Base-by-base conservation (phyloP, 2,888 invertebrate genomes). In the Dryadula phaetusa region DNA sequence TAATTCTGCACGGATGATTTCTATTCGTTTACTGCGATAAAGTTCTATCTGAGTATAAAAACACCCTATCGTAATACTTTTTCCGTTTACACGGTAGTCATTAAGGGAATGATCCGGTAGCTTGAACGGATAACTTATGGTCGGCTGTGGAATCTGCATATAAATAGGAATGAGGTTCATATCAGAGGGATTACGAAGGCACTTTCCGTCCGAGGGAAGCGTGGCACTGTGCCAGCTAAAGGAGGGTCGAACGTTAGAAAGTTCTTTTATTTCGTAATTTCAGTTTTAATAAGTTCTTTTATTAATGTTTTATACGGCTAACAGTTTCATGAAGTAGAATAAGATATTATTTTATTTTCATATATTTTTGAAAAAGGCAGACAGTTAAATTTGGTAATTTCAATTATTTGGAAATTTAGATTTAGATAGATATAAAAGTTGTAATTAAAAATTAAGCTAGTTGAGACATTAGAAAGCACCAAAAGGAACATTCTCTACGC, bases 71-170 rank as follows among this genome's bases (percentile, higher is more conserved):
- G 75, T 72, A 82, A 83, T 80, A 84, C 84, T 82, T 82, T 85
- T 82, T 85, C 83, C 85, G 85, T 88, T 87, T 86, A 86, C 85
- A 86, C 83, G 82, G 77, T 83, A 82, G 82, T 87, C 88, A 90
- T 90, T 90, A 88, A 86, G 84, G 83, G 83, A 82, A 86, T 91
- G 90, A 91, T 90, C 88, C 90, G 84, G 85, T 85, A 79, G 77
- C 79, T 79, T 81, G 84, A 86, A 83, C 85, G 88, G 86, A 87
- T 90, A 91, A 92, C 91, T 91, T 92, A 91, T 90, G 91, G 88
- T 86, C 82, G 86, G 86, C 80, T 81, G 80, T 85, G 84, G 86
- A 90, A 92, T 92, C 90, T 92, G 90, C 92, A 92, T 92, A 90
- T 91, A 92, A 92, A 92, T 92, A 89, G 91, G 80, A 87, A 84